Base-by-base conservation (phyloP, 1,140 invertebrate species). In the Drosophila melanica region DNA sequence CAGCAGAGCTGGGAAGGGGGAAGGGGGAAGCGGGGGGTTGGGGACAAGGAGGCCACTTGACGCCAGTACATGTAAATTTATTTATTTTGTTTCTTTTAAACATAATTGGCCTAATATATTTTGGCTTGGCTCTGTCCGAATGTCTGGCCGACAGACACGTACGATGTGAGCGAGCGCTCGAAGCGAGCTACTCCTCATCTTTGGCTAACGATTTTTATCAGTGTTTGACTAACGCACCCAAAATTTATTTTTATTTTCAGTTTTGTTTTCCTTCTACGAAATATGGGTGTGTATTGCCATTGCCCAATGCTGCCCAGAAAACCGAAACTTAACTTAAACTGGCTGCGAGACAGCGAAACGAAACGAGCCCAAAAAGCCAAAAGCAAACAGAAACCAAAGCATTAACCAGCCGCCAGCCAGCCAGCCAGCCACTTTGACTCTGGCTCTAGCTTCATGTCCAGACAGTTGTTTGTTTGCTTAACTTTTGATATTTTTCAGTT, bases 41-140 rank as follows among this genome's bases (percentile, higher is more conserved):
- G 7, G 57, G 41, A 50, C 60, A 53, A 62, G 14, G 74, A 66
- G 65, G 51, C 64, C 74, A 77, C 81, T 81, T 75, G 74, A 77
- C 62, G 73, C 60, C 37, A 57, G 54, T 69, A 75, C 64, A 81
- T 86, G 82, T 86, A 80, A 64, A 84, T 85, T 86, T 85, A 77
- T 68, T 27, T 14, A 12, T 18, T 33, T 54, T 37, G 8, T 54
- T 35, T 16, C 58, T 9, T 33, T 51, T 47, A 72, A 81, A 81
- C 76, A 86, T 86, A 86, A 86, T 87, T 86, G 81, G 82, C 82
- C 82, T 76, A 86, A 86, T 86, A 86, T 81, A 86, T 81, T 81
- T 81, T 48, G 72, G 75, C 59, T 68, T 77, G 76, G 76, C 62
- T 67, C 60, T 69, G 18, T 74, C 50, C 53, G 74, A 67, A 62